Base-by-base conservation (phyloP, 35 echinoderm and acorn worm genomes). In the Hemicentrotus pulcherrimus region DNA sequence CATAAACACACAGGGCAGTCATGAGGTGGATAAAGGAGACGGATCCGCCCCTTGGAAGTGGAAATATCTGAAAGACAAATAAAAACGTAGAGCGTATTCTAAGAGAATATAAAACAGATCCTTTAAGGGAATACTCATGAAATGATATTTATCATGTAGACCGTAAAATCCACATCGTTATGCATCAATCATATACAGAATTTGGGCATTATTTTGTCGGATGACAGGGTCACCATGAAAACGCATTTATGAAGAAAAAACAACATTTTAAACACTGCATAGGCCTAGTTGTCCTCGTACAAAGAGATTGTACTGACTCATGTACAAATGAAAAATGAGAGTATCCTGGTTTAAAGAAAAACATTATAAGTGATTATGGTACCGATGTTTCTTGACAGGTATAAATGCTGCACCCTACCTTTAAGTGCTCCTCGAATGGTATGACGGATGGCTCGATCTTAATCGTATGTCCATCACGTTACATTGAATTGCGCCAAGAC, bases 401-500 rank as follows among this genome's bases (percentile, higher is more conserved):
- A 89, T 10, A 15, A 89, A 89, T 35, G 61, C 61, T 89, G 31
- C 31, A 89, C 87, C 28, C 46, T 90, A 13, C 88, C 46, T 33
- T 90, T 90, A 90, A 90, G 88, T 24, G 32, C 32, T 9, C 12
- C 46, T 90, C 32, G 46, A 47, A 19, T 31, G 31, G 32, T 41
- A 32, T 90, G 46, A 47, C 46, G 46, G 46, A 47, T 47, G 88
- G 32, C 88, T 33, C 32, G 31, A 13, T 93, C 22, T 93, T 47
- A 93, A 93, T 93, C 91, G 91, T 58, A 93, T 5, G 45, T 58
- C 91, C 91, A 93, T 93, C 91, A 93, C 48, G 10, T n/a, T 50
- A 16, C n/a, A 47, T 50, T 31, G 91, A 31, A 93, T 90, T 47
- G 65, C 65, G 19, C 65, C 65, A 78, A 78, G 65, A 78, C 12